Base-by-base conservation (phyloP, 2,888 invertebrate genomes). In the Schrankia costaestrigalis region DNA sequence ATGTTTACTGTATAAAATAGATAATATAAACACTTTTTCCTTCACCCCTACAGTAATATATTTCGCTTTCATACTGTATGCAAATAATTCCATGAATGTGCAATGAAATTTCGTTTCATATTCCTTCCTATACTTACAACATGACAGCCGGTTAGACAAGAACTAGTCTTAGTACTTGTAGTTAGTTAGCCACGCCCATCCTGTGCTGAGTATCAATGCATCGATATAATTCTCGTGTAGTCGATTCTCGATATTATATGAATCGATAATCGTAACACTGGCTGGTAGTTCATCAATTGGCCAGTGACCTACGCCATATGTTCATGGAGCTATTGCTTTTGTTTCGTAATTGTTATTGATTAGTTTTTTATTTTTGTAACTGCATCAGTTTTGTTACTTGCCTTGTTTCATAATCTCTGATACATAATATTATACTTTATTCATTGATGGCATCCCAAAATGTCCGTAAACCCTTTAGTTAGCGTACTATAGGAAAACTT, bases 101-200 rank as follows among this genome's bases (percentile, higher is more conserved):
- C 35, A 54, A 50, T 43, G 45, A 62, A 56, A 63, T 65, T 72
- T 58, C 56, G 59, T 64, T 57, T 68, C 49, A 62, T 66, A 69
- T 63, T 56, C 53, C 65, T 68, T 71, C 60, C 59, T 63, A 54
- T 35, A 40, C 54, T 56, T 58, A 58, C 64, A 59, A 68, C 63
- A 61, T 57, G 52, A 41, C 27, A 49, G 51, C 46, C 36, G 51
- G 45, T 59, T 52, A 41, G 49, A 40, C 46, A 41, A 52, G 56
- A 71, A 78, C 82, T 71, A 69, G 79, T 80, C 59, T 67, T 53
- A 59, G 66, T 71, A 76, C 63, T 56, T 43, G 36, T 57, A 42
- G 53, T 56, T 50, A 58, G 53, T 58, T 60, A 62, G 60, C 71
- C 72, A 65, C 75, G 69, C 69, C 69, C 61, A 60, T 68, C 47